Evolutionary conservation across 2,797 vertebrate species (phyloP).

Genomic region (Mus minutoides): DNA sequence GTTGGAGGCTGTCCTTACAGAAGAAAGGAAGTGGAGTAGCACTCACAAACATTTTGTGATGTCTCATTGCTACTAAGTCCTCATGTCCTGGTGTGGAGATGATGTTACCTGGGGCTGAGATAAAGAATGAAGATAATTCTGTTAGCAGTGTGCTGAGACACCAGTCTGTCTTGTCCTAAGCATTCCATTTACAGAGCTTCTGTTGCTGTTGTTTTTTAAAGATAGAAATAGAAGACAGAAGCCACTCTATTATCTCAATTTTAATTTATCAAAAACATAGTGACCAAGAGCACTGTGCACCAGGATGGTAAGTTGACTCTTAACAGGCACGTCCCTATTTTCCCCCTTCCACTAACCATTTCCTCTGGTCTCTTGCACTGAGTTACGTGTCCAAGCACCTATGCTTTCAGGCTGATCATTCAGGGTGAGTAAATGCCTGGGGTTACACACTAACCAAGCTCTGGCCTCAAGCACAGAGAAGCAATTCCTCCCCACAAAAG

Average conservation of each 20-base stretch:
- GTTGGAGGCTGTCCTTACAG: neutral
- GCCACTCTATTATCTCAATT: neutral
- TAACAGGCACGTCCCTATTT: neutral
- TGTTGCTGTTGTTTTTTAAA: neutral
- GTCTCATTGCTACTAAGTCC: neutral
- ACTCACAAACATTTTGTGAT: neutral
- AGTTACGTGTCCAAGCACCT: neutral
- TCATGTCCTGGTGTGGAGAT: neutral
- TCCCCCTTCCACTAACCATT: neutral
- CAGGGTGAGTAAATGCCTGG: neutral
- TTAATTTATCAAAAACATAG: constrained; percentile 16
- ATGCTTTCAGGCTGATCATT: neutral
- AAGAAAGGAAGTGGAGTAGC: neutral
- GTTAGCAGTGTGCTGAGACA: neutral
- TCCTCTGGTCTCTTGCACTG: neutral
- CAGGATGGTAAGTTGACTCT: neutral
- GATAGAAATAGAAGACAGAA: neutral
- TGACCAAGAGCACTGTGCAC: neutral
- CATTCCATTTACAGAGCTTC: neutral
- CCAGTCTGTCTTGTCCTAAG: neutral
- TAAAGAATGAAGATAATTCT: neutral
- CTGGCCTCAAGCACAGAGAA: neutral
- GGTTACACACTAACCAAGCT: neutral
- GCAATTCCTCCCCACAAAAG: neutral
- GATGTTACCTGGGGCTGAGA: neutral